A percentile compares a stretch with the other conserved stretches of the same genome.
phyloP scores from a whole-genome alignment of 2,797 vertebrate genomes.

The Scolopax rusticola region DNA sequence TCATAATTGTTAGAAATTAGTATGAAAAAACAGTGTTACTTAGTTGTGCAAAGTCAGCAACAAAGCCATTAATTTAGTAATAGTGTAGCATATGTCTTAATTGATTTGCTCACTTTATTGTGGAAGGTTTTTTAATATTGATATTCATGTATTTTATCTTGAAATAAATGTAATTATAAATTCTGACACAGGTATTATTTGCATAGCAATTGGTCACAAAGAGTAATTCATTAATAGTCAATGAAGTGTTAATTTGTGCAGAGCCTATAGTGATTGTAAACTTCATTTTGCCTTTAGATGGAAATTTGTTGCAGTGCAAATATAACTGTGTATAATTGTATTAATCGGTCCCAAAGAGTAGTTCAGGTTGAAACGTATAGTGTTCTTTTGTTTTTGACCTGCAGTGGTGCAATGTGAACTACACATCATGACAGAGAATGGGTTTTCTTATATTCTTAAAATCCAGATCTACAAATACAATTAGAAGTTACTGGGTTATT shows the following conservation, averaged over 20 bases:
- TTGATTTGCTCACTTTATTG: conserved; percentile 44
- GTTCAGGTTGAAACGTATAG: conserved; percentile 56
- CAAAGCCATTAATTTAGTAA: conserved; percentile 2
- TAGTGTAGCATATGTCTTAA: neutral
- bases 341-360: conserved; percentile 74
- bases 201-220: conserved; percentile 80
- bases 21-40: neutral
- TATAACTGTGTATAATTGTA: conserved; percentile 77
- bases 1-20: neutral
- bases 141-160: conserved; percentile 54
- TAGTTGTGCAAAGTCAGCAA: neutral
- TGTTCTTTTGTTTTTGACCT: conserved; percentile 16
- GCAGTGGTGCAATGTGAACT: neutral
- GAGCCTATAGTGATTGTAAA: conserved; percentile 76
- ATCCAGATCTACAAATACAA: neutral
- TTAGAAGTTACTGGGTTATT: neutral
- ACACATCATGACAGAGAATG: neutral
- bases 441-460: neutral
- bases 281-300: conserved; percentile 81
- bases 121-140: conserved; percentile 32
- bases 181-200: conserved; percentile 76
- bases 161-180: conserved; percentile 73
- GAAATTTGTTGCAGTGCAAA: conserved; percentile 77
- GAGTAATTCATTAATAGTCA: conserved; percentile 84
- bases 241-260: conserved; percentile 76